Evolutionary conservation across 2,113 vertebrate genomes (phyloP).

Genomic region (Stictonetta naevosa): DNA sequence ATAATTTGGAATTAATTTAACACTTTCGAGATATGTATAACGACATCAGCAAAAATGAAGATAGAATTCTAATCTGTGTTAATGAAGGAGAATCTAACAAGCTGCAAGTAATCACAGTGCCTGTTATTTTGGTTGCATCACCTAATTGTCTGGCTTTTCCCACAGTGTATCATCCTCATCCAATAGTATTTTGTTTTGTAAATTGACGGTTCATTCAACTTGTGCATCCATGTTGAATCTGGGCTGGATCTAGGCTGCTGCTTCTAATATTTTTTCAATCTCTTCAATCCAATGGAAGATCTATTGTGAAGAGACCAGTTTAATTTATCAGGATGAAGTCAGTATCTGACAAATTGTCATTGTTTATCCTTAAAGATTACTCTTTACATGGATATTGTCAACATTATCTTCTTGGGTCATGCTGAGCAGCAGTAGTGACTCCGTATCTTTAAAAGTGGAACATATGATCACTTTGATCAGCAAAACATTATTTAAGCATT

Average conservation of each 20-base stretch:
- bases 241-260: background rate
- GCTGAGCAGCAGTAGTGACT: background rate
- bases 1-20: constrained; percentile 40
- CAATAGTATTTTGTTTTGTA: background rate
- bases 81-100: background rate
- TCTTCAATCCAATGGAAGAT: background rate
- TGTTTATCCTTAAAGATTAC: background rate
- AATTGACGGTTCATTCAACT: background rate
- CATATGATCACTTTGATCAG: background rate
- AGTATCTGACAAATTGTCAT: background rate
- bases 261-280: constrained; percentile 2
- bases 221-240: background rate
- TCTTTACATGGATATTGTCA: background rate
- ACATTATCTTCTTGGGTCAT: background rate
- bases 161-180: background rate
- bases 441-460: background rate
- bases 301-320: accelerated
- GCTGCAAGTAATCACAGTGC: background rate
- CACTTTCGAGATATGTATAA: background rate
- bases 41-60: background rate
- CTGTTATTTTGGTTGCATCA: background rate
- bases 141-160: background rate
- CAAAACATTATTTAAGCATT: background rate
- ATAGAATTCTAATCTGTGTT: background rate
- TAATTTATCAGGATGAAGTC: background rate